A percentile compares a stretch with the other conserved stretches of the same genome.
phyloP scores from a whole-genome alignment of 1,140 invertebrate species.

The Papilio xuthus region DNA sequence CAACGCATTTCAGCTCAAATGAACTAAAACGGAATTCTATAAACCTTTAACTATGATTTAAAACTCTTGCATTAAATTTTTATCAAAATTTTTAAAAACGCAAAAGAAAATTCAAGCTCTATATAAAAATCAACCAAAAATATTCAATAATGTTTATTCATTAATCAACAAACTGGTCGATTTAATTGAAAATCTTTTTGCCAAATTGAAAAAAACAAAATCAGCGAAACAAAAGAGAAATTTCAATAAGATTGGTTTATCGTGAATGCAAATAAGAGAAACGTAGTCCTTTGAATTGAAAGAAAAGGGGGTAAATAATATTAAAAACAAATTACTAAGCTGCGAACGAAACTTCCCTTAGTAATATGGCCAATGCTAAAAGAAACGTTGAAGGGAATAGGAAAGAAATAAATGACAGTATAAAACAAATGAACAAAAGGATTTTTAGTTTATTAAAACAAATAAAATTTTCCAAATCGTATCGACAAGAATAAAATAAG shows the following conservation, averaged over 20 bases:
- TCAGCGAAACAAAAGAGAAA: slow-evolving; percentile 27
- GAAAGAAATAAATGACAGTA: slow-evolving; percentile 41
- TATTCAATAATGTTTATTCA: slow-evolving; percentile 7
- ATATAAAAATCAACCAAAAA: no score
- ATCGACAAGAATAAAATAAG: slow-evolving; percentile 48
- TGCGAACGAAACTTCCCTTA: slow-evolving; percentile 44
- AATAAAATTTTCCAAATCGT: slow-evolving; percentile 61
- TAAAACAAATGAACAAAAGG: slow-evolving; percentile 52
- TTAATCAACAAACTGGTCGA: neutral
- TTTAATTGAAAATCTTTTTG: neutral
- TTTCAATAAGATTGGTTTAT: slow-evolving; percentile 30
- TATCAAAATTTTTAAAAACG: no score
- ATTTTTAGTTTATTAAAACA: slow-evolving; percentile 71
- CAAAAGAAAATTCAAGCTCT: neutral
- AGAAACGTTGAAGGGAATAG: slow-evolving; percentile 39
- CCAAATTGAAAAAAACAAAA: neutral
- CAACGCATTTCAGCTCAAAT: no score
- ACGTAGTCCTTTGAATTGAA: slow-evolving; percentile 5
- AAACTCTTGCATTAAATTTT: no score
- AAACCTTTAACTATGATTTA: no score
- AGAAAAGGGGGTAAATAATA: slow-evolving; percentile 36
- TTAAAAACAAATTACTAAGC: slow-evolving; percentile 56
- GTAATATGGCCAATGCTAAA: slow-evolving; percentile 39
- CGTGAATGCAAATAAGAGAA: slow-evolving; percentile 24
- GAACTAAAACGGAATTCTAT: no score